Conservation (phyloP, 2,113 vertebrate genomes). For the Monopterus albus region DNA sequence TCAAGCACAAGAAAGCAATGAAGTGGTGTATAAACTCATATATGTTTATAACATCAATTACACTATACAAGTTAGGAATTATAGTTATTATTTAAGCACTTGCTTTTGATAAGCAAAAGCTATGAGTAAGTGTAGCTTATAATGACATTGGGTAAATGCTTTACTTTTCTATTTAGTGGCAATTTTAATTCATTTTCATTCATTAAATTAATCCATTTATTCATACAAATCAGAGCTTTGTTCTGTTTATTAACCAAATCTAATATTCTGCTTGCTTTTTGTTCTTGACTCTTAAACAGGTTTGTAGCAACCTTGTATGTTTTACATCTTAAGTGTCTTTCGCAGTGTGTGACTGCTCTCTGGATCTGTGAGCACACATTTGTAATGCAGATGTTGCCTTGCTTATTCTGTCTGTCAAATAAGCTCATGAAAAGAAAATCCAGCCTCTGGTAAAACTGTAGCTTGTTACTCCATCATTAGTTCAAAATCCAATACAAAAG, state of each 20-base stretch:
- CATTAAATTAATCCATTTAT: too few species aligned
- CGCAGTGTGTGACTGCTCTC: constrained; percentile 21
- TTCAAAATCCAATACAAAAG: neutral
- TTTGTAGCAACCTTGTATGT: constrained; percentile 22
- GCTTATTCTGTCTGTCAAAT: constrained; percentile 35
- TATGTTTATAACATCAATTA: too few species aligned
- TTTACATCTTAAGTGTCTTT: constrained; percentile 38
- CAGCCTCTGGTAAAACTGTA: constrained; percentile 13
- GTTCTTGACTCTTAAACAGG: constrained; percentile 33
- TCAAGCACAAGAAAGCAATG: neutral
- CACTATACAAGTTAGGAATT: neutral
- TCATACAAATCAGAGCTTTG: neutral
- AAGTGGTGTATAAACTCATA: neutral
- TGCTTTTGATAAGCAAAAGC: constrained; percentile 4
- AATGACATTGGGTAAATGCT: neutral
- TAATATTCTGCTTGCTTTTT: neutral
- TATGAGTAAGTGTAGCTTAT: neutral
- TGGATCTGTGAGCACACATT: constrained; percentile 17
- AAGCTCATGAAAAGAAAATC: constrained; percentile 24
- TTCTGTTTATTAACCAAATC: constrained; percentile 21
- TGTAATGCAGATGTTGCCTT: constrained; percentile 43
- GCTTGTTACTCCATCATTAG: constrained; percentile 1
- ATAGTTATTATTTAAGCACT: constrained; percentile 10
- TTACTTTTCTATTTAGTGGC: neutral
- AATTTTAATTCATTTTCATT: constrained; percentile 11